These are phyloP conservation scores for Dinocampus coccinellae DNA, from an alignment of 2,888 invertebrate species.

Conservation along the genomic window DNA sequence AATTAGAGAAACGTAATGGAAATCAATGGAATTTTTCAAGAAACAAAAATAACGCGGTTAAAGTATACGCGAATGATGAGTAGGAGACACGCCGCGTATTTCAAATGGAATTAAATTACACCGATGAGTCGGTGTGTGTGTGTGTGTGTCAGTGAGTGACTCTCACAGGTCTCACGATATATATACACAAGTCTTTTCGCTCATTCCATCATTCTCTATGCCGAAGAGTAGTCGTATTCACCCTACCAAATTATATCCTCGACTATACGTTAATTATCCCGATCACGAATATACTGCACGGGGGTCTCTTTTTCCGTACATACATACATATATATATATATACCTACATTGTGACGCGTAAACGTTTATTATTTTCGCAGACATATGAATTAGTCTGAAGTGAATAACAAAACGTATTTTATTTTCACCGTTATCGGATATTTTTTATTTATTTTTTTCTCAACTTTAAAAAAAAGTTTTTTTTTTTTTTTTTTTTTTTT, in stretches of 20 bases:
- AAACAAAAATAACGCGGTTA: not conserved
- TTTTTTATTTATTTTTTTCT: no score
- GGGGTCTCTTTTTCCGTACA: not conserved
- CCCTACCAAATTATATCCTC: conserved; percentile 27
- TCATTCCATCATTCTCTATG: not conserved
- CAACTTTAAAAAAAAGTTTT: not conserved
- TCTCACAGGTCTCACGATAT: conserved; percentile 16
- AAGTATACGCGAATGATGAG: not conserved
- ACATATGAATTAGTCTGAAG: conserved; percentile 16
- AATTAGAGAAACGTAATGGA: conserved; percentile 5
- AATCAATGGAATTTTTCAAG: conserved; percentile 18
- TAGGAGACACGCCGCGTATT: conserved; percentile 17
- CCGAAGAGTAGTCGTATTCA: conserved; percentile 22
- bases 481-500: not conserved
- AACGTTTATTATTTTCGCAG: conserved; percentile 23
- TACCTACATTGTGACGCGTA: conserved; percentile 10
- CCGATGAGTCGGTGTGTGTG: no score
- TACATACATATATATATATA: not conserved
- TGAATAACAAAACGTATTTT: conserved; percentile 12
- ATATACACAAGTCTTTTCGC: not conserved
- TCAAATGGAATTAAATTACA: conserved; percentile 28
- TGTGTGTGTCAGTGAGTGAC: no score
- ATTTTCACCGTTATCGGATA: conserved; percentile 5
- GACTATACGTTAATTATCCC: conserved; percentile 33
- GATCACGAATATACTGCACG: conserved; percentile 31